These are phyloP conservation scores for Hymenochirus boettgeri DNA, from an alignment of 2,113 vertebrate species.

Conservation along the genomic window DNA sequence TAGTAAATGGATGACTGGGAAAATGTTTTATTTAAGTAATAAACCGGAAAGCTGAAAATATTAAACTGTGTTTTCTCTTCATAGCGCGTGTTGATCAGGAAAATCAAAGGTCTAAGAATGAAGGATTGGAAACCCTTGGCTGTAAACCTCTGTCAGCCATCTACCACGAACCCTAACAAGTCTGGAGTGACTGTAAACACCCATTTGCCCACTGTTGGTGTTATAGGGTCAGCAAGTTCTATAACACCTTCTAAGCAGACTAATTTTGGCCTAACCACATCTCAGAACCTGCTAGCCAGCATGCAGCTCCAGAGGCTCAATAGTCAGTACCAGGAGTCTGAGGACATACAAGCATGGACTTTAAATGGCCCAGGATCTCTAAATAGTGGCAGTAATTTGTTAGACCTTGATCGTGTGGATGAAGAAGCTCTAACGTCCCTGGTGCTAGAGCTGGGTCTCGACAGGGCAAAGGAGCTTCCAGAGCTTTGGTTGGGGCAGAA, in stretches of 20 bases:
- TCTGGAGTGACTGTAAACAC: slow-evolving; percentile 25
- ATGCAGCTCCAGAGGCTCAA: slow-evolving; percentile 79
- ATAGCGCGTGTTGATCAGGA: not conserved
- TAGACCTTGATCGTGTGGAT: slow-evolving; percentile 72
- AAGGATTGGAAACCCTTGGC: slow-evolving; percentile 65
- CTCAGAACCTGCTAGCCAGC: slow-evolving; percentile 69
- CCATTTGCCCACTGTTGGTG: slow-evolving; percentile 43
- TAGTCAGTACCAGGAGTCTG: slow-evolving; percentile 69
- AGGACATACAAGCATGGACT: slow-evolving; percentile 49
- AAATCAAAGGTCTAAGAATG: slow-evolving; percentile 46
- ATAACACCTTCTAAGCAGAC: slow-evolving; percentile 53
- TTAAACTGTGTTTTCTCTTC: not conserved
- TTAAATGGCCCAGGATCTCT: slow-evolving; percentile 41
- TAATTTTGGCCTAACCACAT: slow-evolving; percentile 58
- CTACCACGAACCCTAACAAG: slow-evolving; percentile 51
- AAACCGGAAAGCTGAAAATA: too few relatives aligned
- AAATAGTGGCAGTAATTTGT: slow-evolving; percentile 52
- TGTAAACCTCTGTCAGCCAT: slow-evolving; percentile 60
- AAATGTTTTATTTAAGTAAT: too few relatives aligned
- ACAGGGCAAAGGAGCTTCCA: slow-evolving; percentile 71
- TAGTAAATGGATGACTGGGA: too few relatives aligned
- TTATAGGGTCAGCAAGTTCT: slow-evolving; percentile 38
- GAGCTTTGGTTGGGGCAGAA: slow-evolving; percentile 83
- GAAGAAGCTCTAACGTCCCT: slow-evolving; percentile 76
- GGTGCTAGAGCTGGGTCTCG: slow-evolving; percentile 77